phyloP scores from a whole-genome alignment of 2,888 invertebrate species.

The Galeopsomyia nigrocyanea region DNA sequence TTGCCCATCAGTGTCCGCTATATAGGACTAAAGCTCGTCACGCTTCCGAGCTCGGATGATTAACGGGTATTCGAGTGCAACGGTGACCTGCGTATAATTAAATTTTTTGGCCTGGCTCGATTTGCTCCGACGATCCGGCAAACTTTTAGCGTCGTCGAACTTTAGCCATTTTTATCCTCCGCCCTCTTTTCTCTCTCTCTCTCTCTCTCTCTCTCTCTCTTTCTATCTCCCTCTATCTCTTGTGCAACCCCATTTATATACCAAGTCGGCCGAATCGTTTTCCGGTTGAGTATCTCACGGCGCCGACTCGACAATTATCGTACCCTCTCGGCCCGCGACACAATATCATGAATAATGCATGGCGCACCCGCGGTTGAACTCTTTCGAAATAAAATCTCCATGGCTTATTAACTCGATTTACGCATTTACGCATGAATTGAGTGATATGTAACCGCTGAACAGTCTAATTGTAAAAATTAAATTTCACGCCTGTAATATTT shows the following conservation, averaged over 20 bases:
- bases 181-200: not conserved
- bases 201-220: not conserved
- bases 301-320: slow-evolving; percentile 8
- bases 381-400: too few species aligned
- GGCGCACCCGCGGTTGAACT: too few species aligned
- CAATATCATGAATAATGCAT: too few species aligned
- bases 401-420: too few species aligned
- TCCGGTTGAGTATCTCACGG: slow-evolving; percentile 1
- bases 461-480: too few species aligned
- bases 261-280: slow-evolving; percentile 35
- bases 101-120: slow-evolving; percentile 16
- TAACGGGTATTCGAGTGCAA: slow-evolving; percentile 16
- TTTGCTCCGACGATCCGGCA: slow-evolving; percentile 13
- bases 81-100: slow-evolving; percentile 26
- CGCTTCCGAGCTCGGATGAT: slow-evolving; percentile 3
- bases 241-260: slow-evolving; percentile 13
- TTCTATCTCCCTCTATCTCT: not conserved
- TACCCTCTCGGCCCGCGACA: too few species aligned
- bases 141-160: slow-evolving; percentile 27
- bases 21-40: not conserved
- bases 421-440: too few species aligned
- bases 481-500: too few species aligned
- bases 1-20: not conserved
- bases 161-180: slow-evolving; percentile 34
- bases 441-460: too few species aligned